Conservation (phyloP, 2,113 vertebrate genomes). For the Vulpes ferrilata region DNA sequence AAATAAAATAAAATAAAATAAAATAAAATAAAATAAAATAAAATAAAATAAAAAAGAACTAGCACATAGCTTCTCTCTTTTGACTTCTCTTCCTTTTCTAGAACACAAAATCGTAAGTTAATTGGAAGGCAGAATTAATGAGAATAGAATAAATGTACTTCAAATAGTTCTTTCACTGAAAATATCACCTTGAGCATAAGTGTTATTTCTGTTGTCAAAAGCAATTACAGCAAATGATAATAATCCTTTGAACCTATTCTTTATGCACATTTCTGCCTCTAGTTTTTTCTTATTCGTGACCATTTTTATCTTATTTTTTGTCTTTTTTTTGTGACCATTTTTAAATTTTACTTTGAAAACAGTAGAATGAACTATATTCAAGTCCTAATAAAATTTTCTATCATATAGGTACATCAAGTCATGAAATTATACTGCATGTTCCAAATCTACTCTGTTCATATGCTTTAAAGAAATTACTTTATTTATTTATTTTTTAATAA, state of each 20-base stretch:
- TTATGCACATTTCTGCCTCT: background rate
- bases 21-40: background rate
- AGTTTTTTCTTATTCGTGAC: background rate
- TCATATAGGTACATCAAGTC: background rate
- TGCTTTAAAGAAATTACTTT: background rate
- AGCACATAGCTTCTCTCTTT: background rate
- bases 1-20: background rate
- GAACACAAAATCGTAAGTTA: constrained; percentile 33
- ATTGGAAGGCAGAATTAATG: constrained; percentile 29
- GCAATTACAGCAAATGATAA: constrained; percentile 47
- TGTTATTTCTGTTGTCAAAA: constrained; percentile 44
- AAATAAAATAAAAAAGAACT: background rate
- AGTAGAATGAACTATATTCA: background rate
- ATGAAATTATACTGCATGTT: background rate
- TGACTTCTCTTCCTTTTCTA: constrained; percentile 29
- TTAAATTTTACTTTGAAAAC: background rate
- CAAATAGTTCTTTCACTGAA: background rate
- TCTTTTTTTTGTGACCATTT: background rate
- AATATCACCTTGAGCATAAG: background rate
- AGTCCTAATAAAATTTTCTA: background rate
- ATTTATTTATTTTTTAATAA: background rate
- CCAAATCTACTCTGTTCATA: background rate
- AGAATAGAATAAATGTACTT: constrained; percentile 49
- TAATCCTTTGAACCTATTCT: constrained; percentile 21
- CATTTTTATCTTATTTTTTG: background rate